Conservation (phyloP, 2,797 vertebrate species). For the Paratrypauchen microcephalus region DNA sequence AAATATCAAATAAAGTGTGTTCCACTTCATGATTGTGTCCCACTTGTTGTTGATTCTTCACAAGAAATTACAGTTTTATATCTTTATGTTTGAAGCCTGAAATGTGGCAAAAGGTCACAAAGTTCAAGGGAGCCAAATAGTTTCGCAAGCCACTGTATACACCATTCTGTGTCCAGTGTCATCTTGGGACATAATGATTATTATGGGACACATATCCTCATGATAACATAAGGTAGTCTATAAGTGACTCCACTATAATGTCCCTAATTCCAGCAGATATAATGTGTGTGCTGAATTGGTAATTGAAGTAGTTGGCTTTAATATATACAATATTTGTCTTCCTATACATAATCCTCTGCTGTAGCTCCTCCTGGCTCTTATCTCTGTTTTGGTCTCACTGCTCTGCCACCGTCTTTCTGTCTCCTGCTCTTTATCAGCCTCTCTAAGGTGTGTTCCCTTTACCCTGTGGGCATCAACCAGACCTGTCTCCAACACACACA, state of each 20-base stretch:
- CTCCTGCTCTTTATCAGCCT: constrained; percentile 30
- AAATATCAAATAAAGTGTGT: no score
- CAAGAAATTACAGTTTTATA: no score
- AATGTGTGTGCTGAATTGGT: not conserved
- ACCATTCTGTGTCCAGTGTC: not conserved
- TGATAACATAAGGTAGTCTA: not conserved
- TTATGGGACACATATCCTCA: not conserved
- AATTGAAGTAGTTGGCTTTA: not conserved
- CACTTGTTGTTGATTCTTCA: no score
- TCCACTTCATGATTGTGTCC: no score
- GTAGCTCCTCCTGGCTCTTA: constrained; percentile 24
- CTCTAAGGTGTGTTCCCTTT: constrained; percentile 65
- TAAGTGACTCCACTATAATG: not conserved
- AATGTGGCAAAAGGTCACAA: no score
- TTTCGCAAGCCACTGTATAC: no score
- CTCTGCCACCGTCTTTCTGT: constrained; percentile 20
- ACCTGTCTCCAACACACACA: constrained; percentile 65
- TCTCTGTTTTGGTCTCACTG: constrained; percentile 25
- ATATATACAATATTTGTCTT: constrained; percentile 11
- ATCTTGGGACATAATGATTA: not conserved
- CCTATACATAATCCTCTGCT: constrained; percentile 13
- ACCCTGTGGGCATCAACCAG: constrained; percentile 61
- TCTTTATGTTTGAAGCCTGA: no score
- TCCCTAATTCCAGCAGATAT: not conserved
- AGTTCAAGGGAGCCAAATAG: no score